These are phyloP conservation scores for Lathronympha strigana DNA, from an alignment of 2,888 invertebrate genomes.

Conservation along the genomic window DNA sequence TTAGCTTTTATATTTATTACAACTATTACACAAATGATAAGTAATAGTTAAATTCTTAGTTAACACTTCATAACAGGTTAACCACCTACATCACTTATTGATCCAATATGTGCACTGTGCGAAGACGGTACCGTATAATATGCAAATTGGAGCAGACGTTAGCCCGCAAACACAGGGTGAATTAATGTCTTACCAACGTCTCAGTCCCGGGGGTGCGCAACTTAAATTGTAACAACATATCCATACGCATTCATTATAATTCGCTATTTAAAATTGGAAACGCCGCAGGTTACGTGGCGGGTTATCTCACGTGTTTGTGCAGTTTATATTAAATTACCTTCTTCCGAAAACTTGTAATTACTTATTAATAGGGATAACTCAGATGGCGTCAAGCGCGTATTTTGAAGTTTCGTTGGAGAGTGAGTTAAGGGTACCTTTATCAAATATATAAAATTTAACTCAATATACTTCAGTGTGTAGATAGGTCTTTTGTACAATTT, in stretches of 20 bases:
- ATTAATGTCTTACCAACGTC: constrained; percentile 67
- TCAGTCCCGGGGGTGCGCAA: constrained; percentile 50
- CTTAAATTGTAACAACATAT: constrained; percentile 56
- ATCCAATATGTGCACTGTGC: constrained; percentile 19
- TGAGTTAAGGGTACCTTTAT: too few species aligned
- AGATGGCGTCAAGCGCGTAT: background rate
- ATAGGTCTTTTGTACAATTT: too few species aligned
- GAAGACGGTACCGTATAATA: constrained; percentile 58
- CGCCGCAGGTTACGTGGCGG: constrained; percentile 19
- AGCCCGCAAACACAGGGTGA: constrained; percentile 70
- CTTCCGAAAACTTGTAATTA: constrained; percentile 20
- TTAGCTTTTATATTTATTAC: too few species aligned
- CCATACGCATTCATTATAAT: constrained; percentile 48
- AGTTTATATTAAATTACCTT: constrained; percentile 30
- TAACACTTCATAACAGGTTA: too few species aligned
- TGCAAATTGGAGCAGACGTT: constrained; percentile 72
- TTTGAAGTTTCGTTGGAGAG: background rate
- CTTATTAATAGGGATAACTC: constrained; percentile 18
- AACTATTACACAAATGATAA: too few species aligned
- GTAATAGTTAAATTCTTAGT: too few species aligned
- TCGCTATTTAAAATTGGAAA: constrained; percentile 49
- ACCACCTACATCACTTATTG: constrained; percentile 15
- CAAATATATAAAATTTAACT: too few species aligned
- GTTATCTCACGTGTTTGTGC: constrained; percentile 20
- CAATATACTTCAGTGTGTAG: too few species aligned